Percentiles rank a stretch among this genome's conserved stretches.
Conservation (phyloP, 1,140 invertebrate species). For the Brachionus koreanus region DNA sequence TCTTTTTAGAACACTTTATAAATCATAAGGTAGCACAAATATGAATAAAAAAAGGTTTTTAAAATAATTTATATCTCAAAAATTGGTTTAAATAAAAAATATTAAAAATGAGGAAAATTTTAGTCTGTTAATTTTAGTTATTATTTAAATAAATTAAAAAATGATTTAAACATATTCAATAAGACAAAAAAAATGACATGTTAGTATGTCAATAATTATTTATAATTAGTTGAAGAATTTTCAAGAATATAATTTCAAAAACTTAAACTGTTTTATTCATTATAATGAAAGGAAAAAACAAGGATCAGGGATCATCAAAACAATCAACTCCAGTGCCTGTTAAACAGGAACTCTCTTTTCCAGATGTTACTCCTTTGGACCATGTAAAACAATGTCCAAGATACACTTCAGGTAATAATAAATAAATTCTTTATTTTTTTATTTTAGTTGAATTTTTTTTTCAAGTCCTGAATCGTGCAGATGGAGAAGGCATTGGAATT, state of each 20-base stretch:
- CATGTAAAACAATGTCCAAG: conserved; percentile 53
- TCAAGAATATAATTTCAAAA: background rate
- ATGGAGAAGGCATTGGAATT: conserved; percentile 65
- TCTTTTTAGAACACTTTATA: too few relatives aligned
- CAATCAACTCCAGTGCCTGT: background rate
- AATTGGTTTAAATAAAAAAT: too few relatives aligned
- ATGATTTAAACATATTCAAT: too few relatives aligned
- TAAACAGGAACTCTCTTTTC: conserved; percentile 50
- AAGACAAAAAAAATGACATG: background rate
- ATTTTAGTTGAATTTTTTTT: background rate
- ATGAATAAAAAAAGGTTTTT: too few relatives aligned
- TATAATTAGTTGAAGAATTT: background rate
- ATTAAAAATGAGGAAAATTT: too few relatives aligned
- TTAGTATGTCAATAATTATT: background rate
- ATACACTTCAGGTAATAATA: conserved; percentile 54
- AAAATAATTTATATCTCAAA: too few relatives aligned
- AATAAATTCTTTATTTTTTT: background rate
- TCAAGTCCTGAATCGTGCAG: conserved; percentile 62
- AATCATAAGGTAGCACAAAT: too few relatives aligned
- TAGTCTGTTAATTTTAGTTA: too few relatives aligned
- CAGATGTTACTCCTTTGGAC: conserved; percentile 57
- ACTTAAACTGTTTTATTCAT: background rate
- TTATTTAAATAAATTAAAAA: too few relatives aligned
- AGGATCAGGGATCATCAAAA: background rate
- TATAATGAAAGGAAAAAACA: conserved; percentile 23